phyloP scores from a whole-genome alignment of 2,797 vertebrate genomes.

The Leptodactylus fallax region DNA sequence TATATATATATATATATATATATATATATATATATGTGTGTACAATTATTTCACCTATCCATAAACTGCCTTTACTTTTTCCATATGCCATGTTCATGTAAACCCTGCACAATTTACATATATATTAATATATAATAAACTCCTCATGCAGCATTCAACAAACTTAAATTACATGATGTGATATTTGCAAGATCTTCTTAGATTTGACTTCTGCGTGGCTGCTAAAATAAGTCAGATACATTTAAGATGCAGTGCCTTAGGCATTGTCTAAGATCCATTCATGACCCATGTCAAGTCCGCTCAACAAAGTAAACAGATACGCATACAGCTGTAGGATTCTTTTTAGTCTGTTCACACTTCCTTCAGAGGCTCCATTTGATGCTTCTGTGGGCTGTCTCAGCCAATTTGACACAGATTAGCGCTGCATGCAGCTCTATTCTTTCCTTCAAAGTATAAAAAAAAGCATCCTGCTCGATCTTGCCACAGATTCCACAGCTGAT shows the following conservation, averaged over 20 bases:
- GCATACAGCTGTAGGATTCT: neutral
- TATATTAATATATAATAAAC: conserved; percentile 3
- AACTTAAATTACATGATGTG: neutral
- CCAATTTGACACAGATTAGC: too few species aligned
- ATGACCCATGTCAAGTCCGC: neutral
- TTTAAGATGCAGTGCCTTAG: neutral
- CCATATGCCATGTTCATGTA: neutral
- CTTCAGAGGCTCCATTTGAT: too few species aligned
- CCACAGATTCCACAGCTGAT: too few species aligned
- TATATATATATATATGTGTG: conserved; percentile 1
- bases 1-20: conserved; percentile 13
- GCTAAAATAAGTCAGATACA: neutral
- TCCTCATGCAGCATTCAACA: neutral
- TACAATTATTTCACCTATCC: neutral
- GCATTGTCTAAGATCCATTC: neutral
- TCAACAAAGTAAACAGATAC: neutral
- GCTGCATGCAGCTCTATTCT: too few species aligned
- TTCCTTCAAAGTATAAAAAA: too few species aligned
- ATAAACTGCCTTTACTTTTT: conserved; percentile 20
- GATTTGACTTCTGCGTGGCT: neutral
- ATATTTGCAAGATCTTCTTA: neutral
- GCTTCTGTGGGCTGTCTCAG: too few species aligned
- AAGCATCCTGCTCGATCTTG: too few species aligned
- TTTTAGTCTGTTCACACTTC: too few species aligned
- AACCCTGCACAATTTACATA: neutral